Base-by-base conservation (phyloP, 2,797 vertebrate species). In the Streptopelia turtur region DNA sequence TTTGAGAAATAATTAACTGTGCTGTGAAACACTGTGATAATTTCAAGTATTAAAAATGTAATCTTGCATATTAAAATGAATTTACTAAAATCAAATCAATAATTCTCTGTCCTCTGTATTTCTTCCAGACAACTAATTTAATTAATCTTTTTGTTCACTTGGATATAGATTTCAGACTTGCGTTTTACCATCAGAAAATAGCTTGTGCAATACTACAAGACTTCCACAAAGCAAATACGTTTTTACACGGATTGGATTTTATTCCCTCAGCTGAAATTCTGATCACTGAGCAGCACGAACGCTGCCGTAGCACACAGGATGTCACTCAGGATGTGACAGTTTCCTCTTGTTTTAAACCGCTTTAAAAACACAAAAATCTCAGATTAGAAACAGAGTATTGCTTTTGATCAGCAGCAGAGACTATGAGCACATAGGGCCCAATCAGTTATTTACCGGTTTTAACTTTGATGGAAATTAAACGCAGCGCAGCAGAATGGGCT, bases 311-410 rank as follows among this genome's bases (percentile, higher is more conserved):
- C 97, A 98, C 97, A 97, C 97, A 97, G 97, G 97, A 97, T 98
- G 97, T 97, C 97, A 94, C 95, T 98, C 98, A 98, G 98, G 98
- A 98, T 98, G 92, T 94, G 94, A 95, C 97, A 86, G 90, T 86
- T 98, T 98, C 98, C 98, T 98, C 78, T 84, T 88, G 95, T 95
- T 97, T 97, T 74, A 97, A 97, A 95, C 75, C 57, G 93, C 86
- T 91, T 92, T 18, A 79, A 9, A 68, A 87, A 39, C 39, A 89
- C 47, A 95, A 90, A 95, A 79, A n/a, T 39, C 97, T 95, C 80
- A 83, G 91, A 91, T 91, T 94, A 95, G 94, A 86, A 94, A 88
- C 71, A 39, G 50, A 86, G 68, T 88, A 97, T 95, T 65, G 75
- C 78, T 87, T 96, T 82, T 83, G 87, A 94, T 86, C 88, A 61